phyloP scores from a whole-genome alignment of 2,888 invertebrate genomes.

The Carpatolechia fugitivella region DNA sequence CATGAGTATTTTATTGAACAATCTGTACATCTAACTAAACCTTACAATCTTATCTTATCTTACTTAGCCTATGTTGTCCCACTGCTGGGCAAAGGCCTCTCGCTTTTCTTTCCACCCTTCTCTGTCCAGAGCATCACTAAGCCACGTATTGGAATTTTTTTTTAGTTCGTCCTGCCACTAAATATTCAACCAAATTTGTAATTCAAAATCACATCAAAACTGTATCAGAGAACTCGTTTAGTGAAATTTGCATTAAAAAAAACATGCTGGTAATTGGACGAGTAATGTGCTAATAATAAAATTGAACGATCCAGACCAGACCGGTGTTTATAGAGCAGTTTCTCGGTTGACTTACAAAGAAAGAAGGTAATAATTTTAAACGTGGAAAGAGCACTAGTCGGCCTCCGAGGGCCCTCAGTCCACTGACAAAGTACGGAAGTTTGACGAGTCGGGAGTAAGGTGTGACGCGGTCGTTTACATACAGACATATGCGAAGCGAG shows the following conservation, averaged over 20 bases:
- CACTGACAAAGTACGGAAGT: constrained; percentile 51
- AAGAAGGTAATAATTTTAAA: constrained; percentile 33
- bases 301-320: not conserved
- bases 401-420: constrained; percentile 47
- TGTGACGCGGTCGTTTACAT: constrained; percentile 18
- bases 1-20: not conserved
- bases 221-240: not conserved
- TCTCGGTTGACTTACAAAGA: constrained; percentile 34
- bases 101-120: too few species aligned
- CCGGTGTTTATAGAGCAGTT: constrained; percentile 27
- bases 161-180: too few species aligned
- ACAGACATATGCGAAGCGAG: constrained; percentile 5
- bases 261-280: constrained; percentile 15
- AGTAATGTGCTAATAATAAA: constrained; percentile 13
- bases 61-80: too few species aligned
- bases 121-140: too few species aligned
- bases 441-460: constrained; percentile 4
- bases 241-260: constrained; percentile 28
- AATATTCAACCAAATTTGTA: not conserved
- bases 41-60: too few species aligned
- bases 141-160: too few species aligned
- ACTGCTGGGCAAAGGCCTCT: too few species aligned
- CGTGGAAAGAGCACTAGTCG: constrained; percentile 61
- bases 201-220: not conserved
- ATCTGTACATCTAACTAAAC: too few species aligned